These are phyloP conservation scores for Keiferia lycopersicella DNA, from an alignment of 2,888 invertebrate genomes.

Conservation along the genomic window DNA sequence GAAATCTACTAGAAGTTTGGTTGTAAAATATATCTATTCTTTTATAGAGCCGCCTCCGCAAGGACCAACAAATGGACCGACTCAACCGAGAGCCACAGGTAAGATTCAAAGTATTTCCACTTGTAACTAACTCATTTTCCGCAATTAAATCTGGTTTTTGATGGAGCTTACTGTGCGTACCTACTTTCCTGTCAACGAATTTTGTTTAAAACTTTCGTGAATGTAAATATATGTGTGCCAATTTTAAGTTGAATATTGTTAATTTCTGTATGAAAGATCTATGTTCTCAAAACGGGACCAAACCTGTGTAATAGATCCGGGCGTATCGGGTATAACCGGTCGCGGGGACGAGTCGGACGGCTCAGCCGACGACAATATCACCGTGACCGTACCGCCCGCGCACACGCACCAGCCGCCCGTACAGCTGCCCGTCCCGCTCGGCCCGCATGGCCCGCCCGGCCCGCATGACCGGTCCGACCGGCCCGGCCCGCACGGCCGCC, in stretches of 20 bases:
- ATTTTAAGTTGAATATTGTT: not conserved
- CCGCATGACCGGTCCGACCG: conserved; percentile 32
- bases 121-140: conserved; percentile 20
- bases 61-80: conserved; percentile 45
- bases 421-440: conserved; percentile 39
- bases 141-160: conserved; percentile 29
- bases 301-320: conserved; percentile 37
- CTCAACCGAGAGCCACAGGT: conserved; percentile 41
- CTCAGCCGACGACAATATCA: conserved; percentile 81
- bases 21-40: not conserved
- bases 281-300: too few species aligned
- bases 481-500: conserved; percentile 30
- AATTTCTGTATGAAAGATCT: too few species aligned
- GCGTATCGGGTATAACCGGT: conserved; percentile 33
- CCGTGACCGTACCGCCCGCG: conserved; percentile 78
- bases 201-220: not conserved
- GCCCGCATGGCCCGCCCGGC: conserved; percentile 32
- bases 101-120: conserved; percentile 26
- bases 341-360: conserved; percentile 74
- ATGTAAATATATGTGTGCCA: not conserved
- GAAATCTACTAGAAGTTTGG: too few species aligned
- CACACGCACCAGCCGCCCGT: conserved; percentile 38
- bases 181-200: not conserved
- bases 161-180: conserved; percentile 44
- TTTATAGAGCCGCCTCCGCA: conserved; percentile 35